phyloP scores from a whole-genome alignment of 2,888 invertebrate genomes.

The Drosophila histrio region DNA sequence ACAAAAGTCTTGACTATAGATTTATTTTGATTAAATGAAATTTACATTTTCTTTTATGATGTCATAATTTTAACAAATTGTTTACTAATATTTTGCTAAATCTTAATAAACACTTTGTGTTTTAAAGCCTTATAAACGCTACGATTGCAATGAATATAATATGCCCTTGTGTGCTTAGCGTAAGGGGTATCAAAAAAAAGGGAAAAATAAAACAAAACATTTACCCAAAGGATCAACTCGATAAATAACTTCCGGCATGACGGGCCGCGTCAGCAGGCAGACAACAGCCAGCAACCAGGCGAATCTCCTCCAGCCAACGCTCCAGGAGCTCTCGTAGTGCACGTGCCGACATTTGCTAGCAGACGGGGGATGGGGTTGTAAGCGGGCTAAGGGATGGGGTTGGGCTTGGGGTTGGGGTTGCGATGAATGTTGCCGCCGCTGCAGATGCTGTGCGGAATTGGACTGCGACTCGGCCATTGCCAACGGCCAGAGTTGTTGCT shows the following conservation, averaged over 20 bases:
- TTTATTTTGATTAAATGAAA: no score
- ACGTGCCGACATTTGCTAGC: constrained; percentile 69
- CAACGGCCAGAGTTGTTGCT: constrained; percentile 47
- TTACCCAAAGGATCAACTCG: constrained; percentile 84
- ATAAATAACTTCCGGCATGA: constrained; percentile 83
- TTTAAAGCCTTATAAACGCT: no score
- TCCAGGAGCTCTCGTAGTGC: constrained; percentile 55
- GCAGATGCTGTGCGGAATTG: constrained; percentile 57
- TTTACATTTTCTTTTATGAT: no score
- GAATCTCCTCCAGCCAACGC: constrained; percentile 56
- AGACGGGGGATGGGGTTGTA: constrained; percentile 4
- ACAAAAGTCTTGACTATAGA: no score
- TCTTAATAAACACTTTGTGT: no score
- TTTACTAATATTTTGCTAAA: no score
- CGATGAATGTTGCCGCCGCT: constrained; percentile 42
- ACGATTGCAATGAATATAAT: not conserved
- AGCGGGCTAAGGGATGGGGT: not conserved
- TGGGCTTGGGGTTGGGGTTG: constrained; percentile 17
- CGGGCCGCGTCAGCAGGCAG: constrained; percentile 79
- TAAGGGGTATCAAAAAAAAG: constrained; percentile 15
- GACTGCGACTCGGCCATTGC: constrained; percentile 50
- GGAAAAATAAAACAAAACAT: constrained; percentile 64
- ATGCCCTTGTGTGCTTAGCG: not conserved
- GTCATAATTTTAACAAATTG: no score
- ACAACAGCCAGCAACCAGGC: constrained; percentile 77